Evolutionary conservation across 2,797 vertebrate genomes (phyloP).

Genomic region (Eospalax fontanierii): DNA sequence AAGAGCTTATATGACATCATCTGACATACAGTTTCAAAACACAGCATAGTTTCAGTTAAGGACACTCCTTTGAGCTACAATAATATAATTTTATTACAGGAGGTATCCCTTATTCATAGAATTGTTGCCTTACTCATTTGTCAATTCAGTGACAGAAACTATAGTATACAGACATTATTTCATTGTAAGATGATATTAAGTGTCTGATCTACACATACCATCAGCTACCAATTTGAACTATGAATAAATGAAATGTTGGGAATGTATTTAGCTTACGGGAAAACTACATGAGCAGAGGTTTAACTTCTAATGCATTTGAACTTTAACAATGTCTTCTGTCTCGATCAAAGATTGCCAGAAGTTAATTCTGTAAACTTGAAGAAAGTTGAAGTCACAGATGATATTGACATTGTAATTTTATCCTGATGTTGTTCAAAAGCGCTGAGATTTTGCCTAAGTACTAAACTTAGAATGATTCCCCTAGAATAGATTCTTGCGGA

Average conservation of each 20-base stretch:
- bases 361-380: slow-evolving; percentile 48
- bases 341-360: background rate
- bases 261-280: background rate
- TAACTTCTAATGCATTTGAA: slow-evolving; percentile 26
- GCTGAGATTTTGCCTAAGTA: slow-evolving; percentile 25
- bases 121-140: background rate
- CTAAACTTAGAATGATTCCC: slow-evolving; percentile 49
- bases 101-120: background rate
- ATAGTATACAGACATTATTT: background rate
- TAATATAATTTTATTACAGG: slow-evolving; percentile 94
- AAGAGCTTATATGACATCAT: background rate
- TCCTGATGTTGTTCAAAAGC: slow-evolving; percentile 13
- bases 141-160: background rate
- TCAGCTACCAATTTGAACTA: slow-evolving; percentile 22
- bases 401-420: background rate
- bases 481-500: slow-evolving; percentile 37
- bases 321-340: background rate
- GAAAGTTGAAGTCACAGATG: background rate
- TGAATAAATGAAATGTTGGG: slow-evolving; percentile 14
- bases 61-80: slow-evolving; percentile 94
- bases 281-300: background rate
- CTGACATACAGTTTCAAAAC: background rate
- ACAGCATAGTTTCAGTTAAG: background rate
- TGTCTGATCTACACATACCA: background rate
- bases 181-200: background rate